Conservation (phyloP, 2,113 vertebrate genomes). For the Nothobranchius kuhntae region DNA sequence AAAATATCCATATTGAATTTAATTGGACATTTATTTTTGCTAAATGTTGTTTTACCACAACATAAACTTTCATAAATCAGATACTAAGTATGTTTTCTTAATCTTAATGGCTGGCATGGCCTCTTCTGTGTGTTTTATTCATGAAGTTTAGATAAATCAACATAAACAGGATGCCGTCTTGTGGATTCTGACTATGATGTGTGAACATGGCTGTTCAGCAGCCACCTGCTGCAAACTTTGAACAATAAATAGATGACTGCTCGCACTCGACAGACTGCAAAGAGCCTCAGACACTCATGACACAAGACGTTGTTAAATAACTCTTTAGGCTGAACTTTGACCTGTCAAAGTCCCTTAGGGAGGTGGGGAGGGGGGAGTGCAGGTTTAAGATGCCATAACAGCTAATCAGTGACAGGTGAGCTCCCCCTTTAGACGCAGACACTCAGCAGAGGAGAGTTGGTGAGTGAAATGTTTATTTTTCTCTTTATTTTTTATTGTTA, state of each 20-base stretch:
- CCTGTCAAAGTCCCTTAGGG: slow-evolving; percentile 84
- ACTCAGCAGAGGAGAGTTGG: slow-evolving; percentile 52
- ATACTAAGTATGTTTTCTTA: too few species aligned
- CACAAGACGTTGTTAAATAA: slow-evolving; percentile 86
- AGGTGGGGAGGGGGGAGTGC: slow-evolving; percentile 3
- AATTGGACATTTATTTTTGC: too few species aligned
- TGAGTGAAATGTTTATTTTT: slow-evolving; percentile 41
- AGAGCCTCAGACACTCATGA: slow-evolving; percentile 21
- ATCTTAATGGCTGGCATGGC: too few species aligned
- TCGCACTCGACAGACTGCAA: background rate
- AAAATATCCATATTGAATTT: too few species aligned
- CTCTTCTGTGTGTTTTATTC: too few species aligned
- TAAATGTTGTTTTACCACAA: too few species aligned
- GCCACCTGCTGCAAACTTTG: slow-evolving; percentile 24
- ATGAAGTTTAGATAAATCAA: too few species aligned
- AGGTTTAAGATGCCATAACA: slow-evolving; percentile 54
- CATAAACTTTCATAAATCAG: too few species aligned
- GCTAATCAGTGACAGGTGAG: slow-evolving; percentile 52
- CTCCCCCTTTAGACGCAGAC: slow-evolving; percentile 52
- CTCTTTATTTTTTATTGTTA: background rate
- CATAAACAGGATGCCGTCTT: too few species aligned
- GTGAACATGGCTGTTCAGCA: background rate
- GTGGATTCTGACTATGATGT: background rate
- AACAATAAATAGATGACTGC: slow-evolving; percentile 8
- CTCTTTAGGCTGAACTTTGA: slow-evolving; percentile 94